Conservation (phyloP, 2,888 invertebrate species). For the Agrilus cyanescens region DNA sequence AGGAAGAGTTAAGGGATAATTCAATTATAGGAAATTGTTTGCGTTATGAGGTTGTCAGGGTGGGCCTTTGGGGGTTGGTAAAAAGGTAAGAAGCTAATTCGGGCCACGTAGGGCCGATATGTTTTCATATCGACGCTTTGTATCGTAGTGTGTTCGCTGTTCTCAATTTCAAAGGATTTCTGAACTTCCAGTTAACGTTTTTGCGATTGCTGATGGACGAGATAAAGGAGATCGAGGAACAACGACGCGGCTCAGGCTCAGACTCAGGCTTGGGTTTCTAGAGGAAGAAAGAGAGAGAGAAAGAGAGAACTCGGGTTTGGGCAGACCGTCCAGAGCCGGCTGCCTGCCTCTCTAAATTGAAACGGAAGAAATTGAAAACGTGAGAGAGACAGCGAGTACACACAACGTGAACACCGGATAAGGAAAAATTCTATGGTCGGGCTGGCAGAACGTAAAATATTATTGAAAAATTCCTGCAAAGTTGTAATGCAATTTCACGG, state of each 20-base stretch:
- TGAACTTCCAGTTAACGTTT: slow-evolving; percentile 23
- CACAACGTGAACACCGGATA: slow-evolving; percentile 17
- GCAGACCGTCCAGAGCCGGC: too few relatives aligned
- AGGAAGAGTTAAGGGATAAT: too few relatives aligned
- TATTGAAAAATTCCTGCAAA: slow-evolving; percentile 29
- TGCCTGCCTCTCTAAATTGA: slow-evolving; percentile 25
- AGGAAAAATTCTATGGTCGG: slow-evolving; percentile 23
- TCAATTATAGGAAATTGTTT: too few relatives aligned
- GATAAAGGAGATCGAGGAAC: slow-evolving; percentile 27
- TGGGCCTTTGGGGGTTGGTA: too few relatives aligned
- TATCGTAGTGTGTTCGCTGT: slow-evolving; percentile 14
- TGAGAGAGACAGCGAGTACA: slow-evolving; percentile 17
- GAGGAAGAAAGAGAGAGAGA: too few relatives aligned
- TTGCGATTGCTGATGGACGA: slow-evolving; percentile 30
- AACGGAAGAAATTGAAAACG: slow-evolving; percentile 31
- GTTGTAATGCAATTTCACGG: slow-evolving; percentile 31
- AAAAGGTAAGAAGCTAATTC: too few relatives aligned
- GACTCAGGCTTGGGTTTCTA: too few relatives aligned
- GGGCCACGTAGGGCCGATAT: neutral
- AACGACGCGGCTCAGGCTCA: too few relatives aligned
- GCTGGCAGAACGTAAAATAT: slow-evolving; percentile 26
- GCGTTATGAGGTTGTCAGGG: too few relatives aligned
- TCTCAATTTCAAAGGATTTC: slow-evolving; percentile 21
- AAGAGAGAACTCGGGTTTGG: too few relatives aligned
- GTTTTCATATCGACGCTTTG: slow-evolving; percentile 11